These are phyloP conservation scores for Crotalus viridis DNA, from an alignment of 2,113 vertebrate species.

Conservation along the genomic window DNA sequence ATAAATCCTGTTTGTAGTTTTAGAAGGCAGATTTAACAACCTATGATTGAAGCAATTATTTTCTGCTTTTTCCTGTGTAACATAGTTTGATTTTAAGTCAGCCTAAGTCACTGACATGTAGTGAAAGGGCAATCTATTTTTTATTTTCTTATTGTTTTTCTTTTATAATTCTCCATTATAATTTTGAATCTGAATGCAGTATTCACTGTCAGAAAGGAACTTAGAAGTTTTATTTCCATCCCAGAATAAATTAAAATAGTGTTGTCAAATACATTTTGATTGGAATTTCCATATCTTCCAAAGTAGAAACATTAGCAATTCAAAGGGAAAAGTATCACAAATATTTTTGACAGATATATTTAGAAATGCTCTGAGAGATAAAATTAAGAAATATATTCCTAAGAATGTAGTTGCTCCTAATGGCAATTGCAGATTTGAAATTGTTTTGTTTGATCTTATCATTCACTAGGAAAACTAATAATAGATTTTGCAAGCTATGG, in stretches of 20 bases:
- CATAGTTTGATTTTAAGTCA: too few relatives aligned
- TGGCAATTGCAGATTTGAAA: constrained; percentile 28
- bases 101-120: too few relatives aligned
- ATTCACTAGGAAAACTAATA: constrained; percentile 16
- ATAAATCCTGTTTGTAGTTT: too few relatives aligned
- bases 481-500: too few relatives aligned
- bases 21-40: too few relatives aligned
- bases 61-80: too few relatives aligned
- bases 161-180: background rate
- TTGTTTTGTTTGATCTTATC: constrained; percentile 18
- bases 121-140: constrained; percentile 5
- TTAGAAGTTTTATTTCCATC: constrained; percentile 66
- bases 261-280: constrained; percentile 51
- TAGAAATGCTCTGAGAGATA: constrained; percentile 37
- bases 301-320: constrained; percentile 48
- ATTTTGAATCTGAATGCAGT: constrained; percentile 52
- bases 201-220: constrained; percentile 43
- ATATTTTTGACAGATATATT: constrained; percentile 39
- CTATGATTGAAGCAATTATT: background rate
- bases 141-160: background rate
- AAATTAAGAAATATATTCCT: constrained; percentile 31
- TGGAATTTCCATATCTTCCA: constrained; percentile 45
- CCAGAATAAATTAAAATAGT: constrained; percentile 67
- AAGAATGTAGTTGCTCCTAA: constrained; percentile 27
- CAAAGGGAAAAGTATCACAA: constrained; percentile 53